These are phyloP conservation scores for Mugil cephalus DNA, from an alignment of 2,113 vertebrate species.

Conservation along the genomic window DNA sequence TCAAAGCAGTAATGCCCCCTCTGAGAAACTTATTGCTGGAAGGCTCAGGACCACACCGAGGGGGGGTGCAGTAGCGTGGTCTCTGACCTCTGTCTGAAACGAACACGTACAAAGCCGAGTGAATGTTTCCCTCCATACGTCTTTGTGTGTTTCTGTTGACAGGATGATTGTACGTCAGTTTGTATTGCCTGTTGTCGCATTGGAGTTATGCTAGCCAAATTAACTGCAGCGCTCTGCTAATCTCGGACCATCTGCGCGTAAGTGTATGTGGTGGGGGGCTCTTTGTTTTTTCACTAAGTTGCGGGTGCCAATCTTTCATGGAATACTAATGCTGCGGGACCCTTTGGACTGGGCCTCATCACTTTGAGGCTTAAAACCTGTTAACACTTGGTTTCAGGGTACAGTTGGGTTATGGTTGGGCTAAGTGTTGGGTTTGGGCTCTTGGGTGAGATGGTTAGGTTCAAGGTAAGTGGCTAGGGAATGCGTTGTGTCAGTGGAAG, in stretches of 20 bases:
- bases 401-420: too few species aligned
- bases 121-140: conserved; percentile 53
- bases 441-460: too few species aligned
- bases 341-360: too few species aligned
- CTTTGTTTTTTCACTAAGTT: too few species aligned
- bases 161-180: conserved; percentile 62
- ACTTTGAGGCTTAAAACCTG: too few species aligned
- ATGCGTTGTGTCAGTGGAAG: too few species aligned
- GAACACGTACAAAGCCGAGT: conserved; percentile 32
- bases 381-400: too few species aligned
- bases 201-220: conserved; percentile 51
- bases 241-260: conserved; percentile 19
- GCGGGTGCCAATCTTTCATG: too few species aligned
- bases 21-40: conserved; percentile 9
- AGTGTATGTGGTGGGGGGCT: not conserved
- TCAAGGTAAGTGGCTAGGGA: too few species aligned
- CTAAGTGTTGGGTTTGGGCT: too few species aligned
- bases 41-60: conserved; percentile 28
- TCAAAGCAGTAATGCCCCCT: conserved; percentile 7
- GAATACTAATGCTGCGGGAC: too few species aligned
- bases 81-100: conserved; percentile 41
- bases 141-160: conserved; percentile 61
- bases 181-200: conserved; percentile 58
- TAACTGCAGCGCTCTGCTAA: conserved; percentile 42
- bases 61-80: conserved; percentile 15